Conservation (phyloP, 2,888 invertebrate species). For the Eupeodes latifasciatus region DNA sequence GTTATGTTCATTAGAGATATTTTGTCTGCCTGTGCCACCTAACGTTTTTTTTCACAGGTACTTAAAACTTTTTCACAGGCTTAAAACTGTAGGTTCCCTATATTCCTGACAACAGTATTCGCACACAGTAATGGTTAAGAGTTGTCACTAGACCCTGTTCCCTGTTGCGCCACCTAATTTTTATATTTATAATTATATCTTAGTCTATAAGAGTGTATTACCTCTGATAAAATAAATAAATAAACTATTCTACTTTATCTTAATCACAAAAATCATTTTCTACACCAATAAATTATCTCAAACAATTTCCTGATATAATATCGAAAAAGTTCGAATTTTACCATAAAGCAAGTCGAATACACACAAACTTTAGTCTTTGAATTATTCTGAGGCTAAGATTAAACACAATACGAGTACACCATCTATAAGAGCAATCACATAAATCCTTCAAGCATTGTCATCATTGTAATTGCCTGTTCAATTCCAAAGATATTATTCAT, state of each 20-base stretch:
- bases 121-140: too few relatives aligned
- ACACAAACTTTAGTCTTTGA: not conserved
- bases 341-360: not conserved
- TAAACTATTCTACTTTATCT: not conserved
- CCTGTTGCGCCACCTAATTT: too few relatives aligned
- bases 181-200: too few relatives aligned
- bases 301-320: constrained; percentile 4
- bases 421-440: constrained; percentile 64
- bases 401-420: not conserved
- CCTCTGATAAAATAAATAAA: too few relatives aligned
- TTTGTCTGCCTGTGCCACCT: too few relatives aligned
- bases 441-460: constrained; percentile 70
- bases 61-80: too few relatives aligned
- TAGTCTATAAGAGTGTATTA: too few relatives aligned
- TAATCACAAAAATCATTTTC: constrained; percentile 5
- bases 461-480: constrained; percentile 53
- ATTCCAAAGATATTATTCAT: constrained; percentile 61
- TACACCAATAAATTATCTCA: not conserved
- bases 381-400: not conserved
- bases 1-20: too few relatives aligned
- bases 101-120: too few relatives aligned
- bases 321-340: constrained; percentile 10
- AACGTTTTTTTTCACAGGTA: too few relatives aligned
- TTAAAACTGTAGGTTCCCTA: too few relatives aligned
- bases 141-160: too few relatives aligned